These are phyloP conservation scores for Rhodinocichla rosea DNA, from an alignment of 2,113 vertebrate species.

Conservation along the genomic window DNA sequence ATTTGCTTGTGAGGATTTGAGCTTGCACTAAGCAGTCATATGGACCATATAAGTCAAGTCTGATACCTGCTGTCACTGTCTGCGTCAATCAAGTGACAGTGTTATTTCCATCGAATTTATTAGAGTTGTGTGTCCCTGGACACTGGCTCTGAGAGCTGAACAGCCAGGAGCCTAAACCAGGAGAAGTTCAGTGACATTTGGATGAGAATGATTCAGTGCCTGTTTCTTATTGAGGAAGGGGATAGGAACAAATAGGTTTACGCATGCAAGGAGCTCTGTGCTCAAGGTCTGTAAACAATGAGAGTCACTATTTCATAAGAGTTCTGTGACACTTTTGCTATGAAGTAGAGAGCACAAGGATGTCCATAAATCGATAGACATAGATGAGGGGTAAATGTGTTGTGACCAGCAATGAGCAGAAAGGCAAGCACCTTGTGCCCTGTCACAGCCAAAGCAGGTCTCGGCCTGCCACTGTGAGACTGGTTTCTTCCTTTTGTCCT, in stretches of 20 bases:
- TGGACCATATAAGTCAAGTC: not conserved
- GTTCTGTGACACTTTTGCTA: not conserved
- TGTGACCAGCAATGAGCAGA: not conserved
- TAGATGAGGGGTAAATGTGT: not conserved
- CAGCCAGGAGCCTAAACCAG: constrained; percentile 56
- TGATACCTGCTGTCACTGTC: not conserved
- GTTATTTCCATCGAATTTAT: constrained; percentile 48
- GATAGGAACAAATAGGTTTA: not conserved
- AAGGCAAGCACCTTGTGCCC: not conserved
- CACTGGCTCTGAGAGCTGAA: not conserved
- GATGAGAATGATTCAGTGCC: constrained; percentile 7
- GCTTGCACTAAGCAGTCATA: not conserved
- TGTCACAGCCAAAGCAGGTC: not conserved
- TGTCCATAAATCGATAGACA: not conserved
- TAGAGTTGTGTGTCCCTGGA: not conserved
- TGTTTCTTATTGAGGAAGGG: not conserved
- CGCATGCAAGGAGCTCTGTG: not conserved
- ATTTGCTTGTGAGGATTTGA: constrained; percentile 21
- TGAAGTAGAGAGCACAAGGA: not conserved
- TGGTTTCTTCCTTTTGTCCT: not conserved
- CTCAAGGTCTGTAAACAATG: constrained; percentile 39
- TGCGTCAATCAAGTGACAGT: constrained; percentile 23
- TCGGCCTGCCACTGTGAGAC: not conserved
- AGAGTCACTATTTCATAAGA: constrained; percentile 24
- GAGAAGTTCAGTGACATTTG: constrained; percentile 54